phyloP scores from a whole-genome alignment of 2,797 vertebrate genomes.

The Gadopsis bispinosus region DNA sequence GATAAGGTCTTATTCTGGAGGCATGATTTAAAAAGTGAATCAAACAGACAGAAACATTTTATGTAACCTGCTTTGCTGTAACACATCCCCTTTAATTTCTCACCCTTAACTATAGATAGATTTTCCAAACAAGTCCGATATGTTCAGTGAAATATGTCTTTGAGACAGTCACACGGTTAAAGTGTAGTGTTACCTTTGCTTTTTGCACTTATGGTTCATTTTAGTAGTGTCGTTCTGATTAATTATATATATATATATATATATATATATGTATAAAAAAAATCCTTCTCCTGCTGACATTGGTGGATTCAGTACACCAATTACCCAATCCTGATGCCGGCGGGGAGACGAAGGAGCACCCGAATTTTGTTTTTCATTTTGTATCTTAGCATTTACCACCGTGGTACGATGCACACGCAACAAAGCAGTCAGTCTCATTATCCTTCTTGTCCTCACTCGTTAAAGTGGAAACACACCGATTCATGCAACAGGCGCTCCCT shows the following conservation, averaged over 20 bases:
- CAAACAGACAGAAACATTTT: slow-evolving; percentile 22
- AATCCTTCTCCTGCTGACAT: background rate
- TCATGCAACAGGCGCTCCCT: background rate
- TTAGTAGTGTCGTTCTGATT: background rate
- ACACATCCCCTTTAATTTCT: background rate
- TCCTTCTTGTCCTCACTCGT: slow-evolving; percentile 14
- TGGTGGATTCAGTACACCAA: background rate
- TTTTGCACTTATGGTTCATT: background rate
- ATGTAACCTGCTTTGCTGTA: background rate
- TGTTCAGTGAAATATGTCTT: too few relatives aligned
- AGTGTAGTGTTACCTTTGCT: background rate
- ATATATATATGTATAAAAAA: background rate
- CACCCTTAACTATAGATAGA: background rate
- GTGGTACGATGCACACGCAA: background rate
- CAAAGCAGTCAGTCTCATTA: slow-evolving; percentile 7
- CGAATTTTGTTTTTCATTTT: background rate
- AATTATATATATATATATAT: background rate
- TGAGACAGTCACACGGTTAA: background rate
- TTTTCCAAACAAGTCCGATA: slow-evolving; percentile 2
- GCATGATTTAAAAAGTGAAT: slow-evolving; percentile 10
- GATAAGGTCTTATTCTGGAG: slow-evolving; percentile 19
- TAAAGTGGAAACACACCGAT: slow-evolving; percentile 13
- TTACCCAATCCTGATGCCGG: slow-evolving; percentile 19
- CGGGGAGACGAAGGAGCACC: background rate
- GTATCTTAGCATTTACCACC: slow-evolving; percentile 4